Evolutionary conservation across 2,113 vertebrate genomes (phyloP).

Genomic region (Xenopus laevis): DNA sequence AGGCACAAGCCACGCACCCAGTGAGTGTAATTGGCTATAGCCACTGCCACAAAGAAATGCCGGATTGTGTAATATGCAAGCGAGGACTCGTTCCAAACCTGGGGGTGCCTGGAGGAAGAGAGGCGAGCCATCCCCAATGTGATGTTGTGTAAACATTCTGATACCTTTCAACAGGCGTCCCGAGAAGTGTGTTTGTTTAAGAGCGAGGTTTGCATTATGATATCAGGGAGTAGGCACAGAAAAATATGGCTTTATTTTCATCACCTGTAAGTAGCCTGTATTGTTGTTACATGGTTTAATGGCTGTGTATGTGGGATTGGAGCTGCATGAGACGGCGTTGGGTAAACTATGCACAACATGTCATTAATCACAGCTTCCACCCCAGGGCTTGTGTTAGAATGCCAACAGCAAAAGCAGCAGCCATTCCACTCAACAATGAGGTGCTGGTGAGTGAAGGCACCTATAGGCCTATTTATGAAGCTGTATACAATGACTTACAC

Average conservation of each 20-base stretch:
- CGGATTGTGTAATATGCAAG: neutral
- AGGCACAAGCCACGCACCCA: too few relatives aligned
- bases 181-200: slow-evolving; percentile 6
- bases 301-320: slow-evolving; percentile 1
- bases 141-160: slow-evolving; percentile 26
- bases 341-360: slow-evolving; percentile 6
- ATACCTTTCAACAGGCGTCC: slow-evolving; percentile 4
- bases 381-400: slow-evolving; percentile 8
- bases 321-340: slow-evolving; percentile 1
- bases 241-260: slow-evolving; percentile 4
- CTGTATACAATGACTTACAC: too few relatives aligned
- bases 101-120: slow-evolving; percentile 16
- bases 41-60: too few relatives aligned
- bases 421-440: too few relatives aligned
- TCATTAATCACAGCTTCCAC: slow-evolving; percentile 11
- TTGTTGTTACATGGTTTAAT: slow-evolving; percentile 1
- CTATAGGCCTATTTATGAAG: too few relatives aligned
- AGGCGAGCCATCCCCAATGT: neutral
- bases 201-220: slow-evolving; percentile 7
- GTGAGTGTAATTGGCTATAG: too few relatives aligned
- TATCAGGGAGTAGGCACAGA: neutral
- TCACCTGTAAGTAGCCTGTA: neutral
- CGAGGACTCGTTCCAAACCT: slow-evolving; percentile 7
- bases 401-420: neutral
- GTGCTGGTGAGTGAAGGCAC: too few relatives aligned